Base-by-base conservation (phyloP, 1,140 invertebrate species). In the Neotoxoptera formosana region DNA sequence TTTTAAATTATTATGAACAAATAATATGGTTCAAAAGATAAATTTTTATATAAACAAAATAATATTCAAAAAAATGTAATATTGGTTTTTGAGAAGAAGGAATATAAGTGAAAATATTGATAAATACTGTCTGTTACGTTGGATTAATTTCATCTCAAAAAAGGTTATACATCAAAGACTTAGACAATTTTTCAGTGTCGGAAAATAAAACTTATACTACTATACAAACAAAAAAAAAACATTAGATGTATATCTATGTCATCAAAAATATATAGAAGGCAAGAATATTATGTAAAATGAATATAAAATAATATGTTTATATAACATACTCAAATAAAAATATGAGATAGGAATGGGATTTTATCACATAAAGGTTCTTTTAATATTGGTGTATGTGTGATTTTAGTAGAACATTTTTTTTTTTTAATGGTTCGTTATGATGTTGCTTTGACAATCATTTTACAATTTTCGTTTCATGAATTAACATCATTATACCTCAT, bases 41-140 rank as follows among this genome's bases (percentile, higher is more conserved):
- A 11, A 67, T 67, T 67, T 67, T 67, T 67, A 67, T n/a, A n/a
- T 4, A n/a, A 60, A 30, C 9, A n/a, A n/a, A n/a, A 67, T n/a
- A 67, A 67, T 67, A 67, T 67, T 67, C 60, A 76, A 76, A n/a
- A n/a, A 76, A 76, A 76, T 76, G 60, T 76, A n/a, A 76, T 76
- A 76, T 76, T 6, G 30, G n/a, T 76, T 67, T 76, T 76, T 17
- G 6, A 76, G 4, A 76, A 76, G 60, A n/a, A 17, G 14, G 14
- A 76, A n/a, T 76, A 4, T 53, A n/a, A n/a, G 11, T 76, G 4
- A 76, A 76, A 76, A 4, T n/a, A n/a, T 76, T 4, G 30, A 76
- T 76, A n/a, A 76, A 17, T n/a, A 76, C n/a, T 76, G 11, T 76
- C 6, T 17, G 60, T 14, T 76, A 76, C 14, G 60, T 76, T 76